Conservation (phyloP, 2,113 vertebrate species). For the Sinocyclocheilus anophthalmus region DNA sequence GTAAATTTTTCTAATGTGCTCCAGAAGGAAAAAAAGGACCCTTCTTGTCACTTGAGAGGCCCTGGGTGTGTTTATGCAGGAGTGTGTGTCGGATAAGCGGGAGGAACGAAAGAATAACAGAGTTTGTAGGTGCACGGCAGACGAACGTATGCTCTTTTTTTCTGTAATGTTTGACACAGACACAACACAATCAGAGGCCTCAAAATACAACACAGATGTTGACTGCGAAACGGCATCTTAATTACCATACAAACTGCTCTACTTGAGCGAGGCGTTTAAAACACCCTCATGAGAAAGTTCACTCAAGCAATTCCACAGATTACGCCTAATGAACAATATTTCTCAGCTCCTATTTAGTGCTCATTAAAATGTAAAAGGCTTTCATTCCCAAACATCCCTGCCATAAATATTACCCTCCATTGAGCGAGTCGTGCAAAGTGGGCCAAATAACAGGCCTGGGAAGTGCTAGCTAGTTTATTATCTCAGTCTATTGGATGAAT, state of each 20-base stretch:
- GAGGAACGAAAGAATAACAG: neutral
- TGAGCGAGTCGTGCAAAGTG: constrained; percentile 62
- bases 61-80: constrained; percentile 40
- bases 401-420: constrained; percentile 81
- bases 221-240: constrained; percentile 94
- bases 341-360: constrained; percentile 85
- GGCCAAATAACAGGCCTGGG: constrained; percentile 61
- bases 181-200: constrained; percentile 71
- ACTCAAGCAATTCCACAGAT: constrained; percentile 89
- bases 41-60: constrained; percentile 55
- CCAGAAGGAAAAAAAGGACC: constrained; percentile 66
- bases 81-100: constrained; percentile 51
- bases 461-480: constrained; percentile 58
- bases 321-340: constrained; percentile 92
- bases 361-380: constrained; percentile 91
- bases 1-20: constrained; percentile 83
- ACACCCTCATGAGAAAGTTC: constrained; percentile 89
- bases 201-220: constrained; percentile 91
- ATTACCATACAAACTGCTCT: constrained; percentile 98
- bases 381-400: constrained; percentile 82
- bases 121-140: neutral
- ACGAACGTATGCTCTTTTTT: constrained; percentile 52
- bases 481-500: constrained; percentile 51
- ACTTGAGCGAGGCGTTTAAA: constrained; percentile 96
- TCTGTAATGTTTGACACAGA: constrained; percentile 65